phyloP scores from a whole-genome alignment of 2,797 vertebrate species.

The Chloroceryle inda region DNA sequence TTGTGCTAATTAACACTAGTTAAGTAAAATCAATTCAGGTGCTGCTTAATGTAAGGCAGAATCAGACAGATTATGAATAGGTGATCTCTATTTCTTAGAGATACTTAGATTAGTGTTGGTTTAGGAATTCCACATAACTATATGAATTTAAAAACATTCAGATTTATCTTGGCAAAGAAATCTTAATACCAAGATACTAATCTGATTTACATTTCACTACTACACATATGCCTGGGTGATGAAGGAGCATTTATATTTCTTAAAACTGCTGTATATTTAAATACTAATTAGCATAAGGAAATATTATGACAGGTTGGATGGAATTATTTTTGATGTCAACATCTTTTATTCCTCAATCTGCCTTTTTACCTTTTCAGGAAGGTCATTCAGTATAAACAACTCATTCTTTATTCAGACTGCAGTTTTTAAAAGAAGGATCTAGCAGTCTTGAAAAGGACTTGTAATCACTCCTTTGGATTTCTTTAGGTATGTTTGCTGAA shows the following conservation, averaged over 20 bases:
- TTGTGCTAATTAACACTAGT: not conserved
- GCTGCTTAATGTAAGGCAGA: not conserved
- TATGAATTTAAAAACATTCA: not conserved
- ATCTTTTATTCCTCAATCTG: not conserved
- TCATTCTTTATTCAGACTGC: slow-evolving; percentile 40
- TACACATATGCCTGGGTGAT: not conserved
- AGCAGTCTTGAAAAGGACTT: slow-evolving; percentile 49
- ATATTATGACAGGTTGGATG: not conserved
- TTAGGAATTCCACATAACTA: not conserved
- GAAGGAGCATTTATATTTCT: not conserved
- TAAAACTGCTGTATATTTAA: not conserved
- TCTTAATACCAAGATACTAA: not conserved
- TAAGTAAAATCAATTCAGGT: not conserved
- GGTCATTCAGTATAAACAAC: slow-evolving; percentile 37
- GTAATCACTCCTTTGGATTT: slow-evolving; percentile 51
- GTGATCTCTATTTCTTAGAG: not conserved
- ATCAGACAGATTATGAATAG: not conserved
- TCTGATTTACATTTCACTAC: not conserved
- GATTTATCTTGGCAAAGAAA: not conserved
- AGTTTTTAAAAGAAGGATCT: slow-evolving; percentile 38
- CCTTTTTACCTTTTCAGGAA: not conserved
- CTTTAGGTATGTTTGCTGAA: slow-evolving; percentile 59
- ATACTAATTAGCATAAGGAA: not conserved
- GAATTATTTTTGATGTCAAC: not conserved
- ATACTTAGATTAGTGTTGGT: not conserved